Base-by-base conservation (phyloP, 2,888 invertebrate genomes). In the Acronicta leporina region DNA sequence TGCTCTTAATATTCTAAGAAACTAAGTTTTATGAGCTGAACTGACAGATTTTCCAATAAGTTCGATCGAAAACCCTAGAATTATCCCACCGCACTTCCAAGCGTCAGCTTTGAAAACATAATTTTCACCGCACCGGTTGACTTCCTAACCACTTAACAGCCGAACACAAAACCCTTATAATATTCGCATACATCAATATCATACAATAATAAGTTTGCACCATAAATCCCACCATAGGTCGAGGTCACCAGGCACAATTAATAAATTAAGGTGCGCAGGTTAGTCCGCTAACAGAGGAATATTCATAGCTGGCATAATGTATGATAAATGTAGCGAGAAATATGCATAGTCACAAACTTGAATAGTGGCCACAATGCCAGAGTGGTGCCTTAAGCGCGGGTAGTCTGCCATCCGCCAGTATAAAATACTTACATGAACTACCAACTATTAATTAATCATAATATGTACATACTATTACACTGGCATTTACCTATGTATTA, bases 301-400 rank as follows among this genome's bases (percentile, higher is more conserved):
- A 92, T 92, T 90, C 91, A 92, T 90, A 86, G 91, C 86, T 67
- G 81, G 85, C 85, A 87, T 89, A 89, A 87, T 89, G 85, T 81
- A 89, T 90, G 89, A 91, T 91, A 89, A 89, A 91, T 90, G 89
- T 83, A 83, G 81, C 85, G 85, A 80, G 88, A 80, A 87, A 88
- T 90, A 90, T 91, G 91, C 90, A 85, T 84, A 84, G 86, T 86
- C 89, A 87, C 88, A 88, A 80, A 77, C 73, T 73, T 77, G 77
- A 78, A 77, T 77, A 78, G 72, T 76, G 80, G 79, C 78, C 74
- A 85, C 84, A 84, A 85, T 83, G 80, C 76, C 65, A 74, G 67
- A 67, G 73, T 53, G 68, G 65, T 65, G 70, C 66, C 67, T 59
- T 65, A 58, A 63, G 50, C 62, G 54, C 52, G 65, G 55, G 41